Conservation (phyloP, 30 jellyfish, hydroid and myxozoan genomes). For the Turritopsis dohrnii region DNA sequence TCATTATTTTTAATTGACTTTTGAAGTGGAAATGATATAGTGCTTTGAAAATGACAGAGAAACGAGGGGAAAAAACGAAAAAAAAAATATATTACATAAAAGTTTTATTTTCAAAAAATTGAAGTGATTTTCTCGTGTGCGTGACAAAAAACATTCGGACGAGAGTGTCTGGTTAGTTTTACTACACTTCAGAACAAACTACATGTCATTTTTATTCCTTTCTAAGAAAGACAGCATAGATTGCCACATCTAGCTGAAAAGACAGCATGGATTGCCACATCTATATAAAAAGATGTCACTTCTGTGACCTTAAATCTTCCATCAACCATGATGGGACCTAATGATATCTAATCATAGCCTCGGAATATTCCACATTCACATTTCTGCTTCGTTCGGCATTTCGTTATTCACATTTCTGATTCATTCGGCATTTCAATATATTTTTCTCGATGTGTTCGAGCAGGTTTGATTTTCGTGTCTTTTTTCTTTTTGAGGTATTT, state of each 20-base stretch:
- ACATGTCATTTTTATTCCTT: neutral
- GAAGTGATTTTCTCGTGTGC: neutral
- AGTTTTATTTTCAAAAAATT: neutral
- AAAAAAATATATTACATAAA: no score
- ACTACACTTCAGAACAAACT: neutral
- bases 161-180: neutral
- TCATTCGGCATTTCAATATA: constrained; percentile 95
- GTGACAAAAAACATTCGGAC: neutral
- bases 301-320: no score
- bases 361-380: no score
- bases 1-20: no score
- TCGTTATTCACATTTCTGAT: constrained; percentile 53
- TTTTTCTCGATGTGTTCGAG: constrained; percentile 59
- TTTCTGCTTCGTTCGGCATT: no score
- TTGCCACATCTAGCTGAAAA: no score
- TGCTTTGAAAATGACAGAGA: neutral
- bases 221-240: no score
- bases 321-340: no score
- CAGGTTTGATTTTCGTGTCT: constrained; percentile 80
- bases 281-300: no score
- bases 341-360: no score
- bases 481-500: constrained; percentile 63
- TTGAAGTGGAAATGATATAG: no score
- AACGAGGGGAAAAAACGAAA: neutral
- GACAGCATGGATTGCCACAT: no score